Base-by-base conservation (phyloP, 2,113 vertebrate species). In the Osmerus eperlanus region DNA sequence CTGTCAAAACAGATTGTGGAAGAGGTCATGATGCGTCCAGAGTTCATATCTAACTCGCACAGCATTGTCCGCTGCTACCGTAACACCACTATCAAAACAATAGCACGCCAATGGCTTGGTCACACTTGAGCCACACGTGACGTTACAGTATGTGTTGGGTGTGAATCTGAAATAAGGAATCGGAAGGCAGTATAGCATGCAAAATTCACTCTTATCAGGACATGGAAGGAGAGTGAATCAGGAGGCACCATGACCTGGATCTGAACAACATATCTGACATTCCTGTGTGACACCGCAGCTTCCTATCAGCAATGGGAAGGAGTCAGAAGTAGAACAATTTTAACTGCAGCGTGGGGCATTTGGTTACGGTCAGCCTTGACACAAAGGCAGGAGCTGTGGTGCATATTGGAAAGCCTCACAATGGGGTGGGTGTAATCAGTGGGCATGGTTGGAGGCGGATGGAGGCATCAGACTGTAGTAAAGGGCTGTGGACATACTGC, bases 401-500 rank as follows among this genome's bases (percentile, higher is more conserved):
- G 78, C 75, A 56, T 84, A 79, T 85, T 82, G 73, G 77, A 81
- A 21, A 82, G 84, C 71, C 72, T 51, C 78, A 72, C 51, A 4
- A 72, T 67, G n/a, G 72, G 74, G 68, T 53, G 78, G 54, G 74
- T 80, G 67, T 79, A 78, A 81, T 86, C 76, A 84, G 13, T 59
- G 78, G 54, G 67, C 80, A 77, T 68, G 69, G 78, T 67, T 47
- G 65, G 61, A 71, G 78, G 56, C 19, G 68, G 73, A 85, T 70
- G 82, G 70, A 74, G 65, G 82, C 73, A 71, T 85, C 78, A 83
- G 78, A 74, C 77, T 70, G 63, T 70, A 65, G 73, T 77, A 86
- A 87, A 89, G 84, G 74, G 75, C 76, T 76, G 54, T 74, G 85
- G 85, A 87, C 81, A 82, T 78, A 77, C 41, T 80, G 83, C 81